Percentiles rank a stretch among this genome's conserved stretches.
These are phyloP conservation scores for Rhinoptilus africanus DNA, from an alignment of 2,113 vertebrate species.

Conservation along the genomic window DNA sequence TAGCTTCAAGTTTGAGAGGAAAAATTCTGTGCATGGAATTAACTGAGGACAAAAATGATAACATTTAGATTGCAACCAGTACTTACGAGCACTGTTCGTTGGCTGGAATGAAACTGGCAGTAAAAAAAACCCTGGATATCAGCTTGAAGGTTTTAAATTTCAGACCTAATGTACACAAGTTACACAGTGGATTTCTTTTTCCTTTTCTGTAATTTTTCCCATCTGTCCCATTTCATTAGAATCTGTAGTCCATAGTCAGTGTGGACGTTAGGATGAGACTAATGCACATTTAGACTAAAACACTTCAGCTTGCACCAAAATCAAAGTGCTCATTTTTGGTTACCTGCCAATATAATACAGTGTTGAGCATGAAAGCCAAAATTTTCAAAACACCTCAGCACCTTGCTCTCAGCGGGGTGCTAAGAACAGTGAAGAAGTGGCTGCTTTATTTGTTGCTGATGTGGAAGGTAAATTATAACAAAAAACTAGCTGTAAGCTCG, in stretches of 20 bases:
- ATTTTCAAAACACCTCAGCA: background rate
- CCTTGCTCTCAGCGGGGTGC: background rate
- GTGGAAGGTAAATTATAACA: background rate
- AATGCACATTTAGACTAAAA: background rate
- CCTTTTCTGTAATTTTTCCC: constrained; percentile 49
- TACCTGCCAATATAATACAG: background rate
- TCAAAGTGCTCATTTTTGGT: background rate
- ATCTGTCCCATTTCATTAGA: constrained; percentile 34
- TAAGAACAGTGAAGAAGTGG: background rate
- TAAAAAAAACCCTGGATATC: constrained; percentile 5
- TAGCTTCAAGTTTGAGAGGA: background rate
- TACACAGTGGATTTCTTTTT: background rate
- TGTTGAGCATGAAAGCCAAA: background rate
- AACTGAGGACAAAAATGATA: constrained; percentile 23
- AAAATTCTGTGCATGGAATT: background rate
- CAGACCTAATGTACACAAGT: constrained; percentile 27
- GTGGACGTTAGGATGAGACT: background rate
- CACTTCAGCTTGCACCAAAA: background rate
- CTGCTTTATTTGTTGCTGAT: background rate
- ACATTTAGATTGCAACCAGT: constrained; percentile 41
- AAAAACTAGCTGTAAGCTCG: background rate
- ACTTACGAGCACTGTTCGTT: background rate
- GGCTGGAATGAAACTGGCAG: background rate
- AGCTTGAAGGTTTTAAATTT: constrained; percentile 50
- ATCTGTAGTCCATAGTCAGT: background rate